Percentiles rank a stretch among this genome's conserved stretches.
Evolutionary conservation across 1,140 invertebrate species (phyloP).

Genomic region (Bombyx mandarina): DNA sequence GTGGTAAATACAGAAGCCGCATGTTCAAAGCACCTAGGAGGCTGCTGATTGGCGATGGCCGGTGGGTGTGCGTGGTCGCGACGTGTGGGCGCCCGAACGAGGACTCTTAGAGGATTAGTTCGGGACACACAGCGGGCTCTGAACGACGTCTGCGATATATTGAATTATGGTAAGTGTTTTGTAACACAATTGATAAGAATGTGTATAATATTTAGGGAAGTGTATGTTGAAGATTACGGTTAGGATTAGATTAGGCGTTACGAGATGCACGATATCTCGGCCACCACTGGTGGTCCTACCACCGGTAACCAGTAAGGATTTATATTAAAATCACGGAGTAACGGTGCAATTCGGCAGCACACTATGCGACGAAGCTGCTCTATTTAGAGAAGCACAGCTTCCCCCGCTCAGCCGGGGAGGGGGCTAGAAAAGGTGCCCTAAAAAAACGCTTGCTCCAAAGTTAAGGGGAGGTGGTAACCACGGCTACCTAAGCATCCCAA

Average conservation of each 20-base stretch:
- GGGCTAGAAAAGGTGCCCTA: no score
- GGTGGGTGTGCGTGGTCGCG: constrained; percentile 38
- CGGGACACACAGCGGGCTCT: constrained; percentile 78
- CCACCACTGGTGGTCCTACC: no score
- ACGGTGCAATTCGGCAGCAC: neutral
- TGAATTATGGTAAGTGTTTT: constrained; percentile 73
- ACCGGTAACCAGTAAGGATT: no score
- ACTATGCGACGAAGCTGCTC: neutral
- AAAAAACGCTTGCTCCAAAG: neutral
- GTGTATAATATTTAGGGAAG: neutral
- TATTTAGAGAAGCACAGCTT: neutral
- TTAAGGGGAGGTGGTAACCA: constrained; percentile 15
- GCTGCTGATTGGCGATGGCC: constrained; percentile 25
- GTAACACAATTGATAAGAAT: neutral
- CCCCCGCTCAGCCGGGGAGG: neutral
- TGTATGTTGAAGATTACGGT: no score
- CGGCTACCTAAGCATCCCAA: constrained; percentile 15
- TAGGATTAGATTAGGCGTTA: no score
- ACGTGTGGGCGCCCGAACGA: constrained; percentile 35
- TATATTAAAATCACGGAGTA: no score
- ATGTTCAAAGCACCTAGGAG: no score
- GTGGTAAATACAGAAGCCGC: no score
- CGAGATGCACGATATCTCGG: no score
- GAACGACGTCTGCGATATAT: constrained; percentile 75
- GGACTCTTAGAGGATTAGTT: constrained; percentile 69